Evolutionary conservation across 1,140 invertebrate genomes (phyloP), one percentile per base, ranked within the genome.

Genomic region (Cyclina sinensis): DNA sequence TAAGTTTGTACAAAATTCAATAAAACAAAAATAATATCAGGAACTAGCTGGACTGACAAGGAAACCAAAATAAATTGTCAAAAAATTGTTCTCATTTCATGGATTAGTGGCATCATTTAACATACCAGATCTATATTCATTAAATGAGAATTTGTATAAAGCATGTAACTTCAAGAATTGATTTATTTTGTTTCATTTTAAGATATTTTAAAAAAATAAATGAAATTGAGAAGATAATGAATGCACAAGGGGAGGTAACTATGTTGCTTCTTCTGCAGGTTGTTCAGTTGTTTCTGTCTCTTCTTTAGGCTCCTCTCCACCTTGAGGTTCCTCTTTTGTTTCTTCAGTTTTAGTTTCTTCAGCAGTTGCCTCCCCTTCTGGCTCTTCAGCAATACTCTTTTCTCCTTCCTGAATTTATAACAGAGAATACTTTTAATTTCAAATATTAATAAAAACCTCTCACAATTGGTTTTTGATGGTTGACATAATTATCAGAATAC

Each of bases 241-340:
- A 48, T 48, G 24, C 4, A 54, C 18, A 32, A 78, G 46, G 74
- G 48, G 74, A 78, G 74, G 39, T 78, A 57, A 78, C 68, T 73
- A 73, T 76, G 73, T 48, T 1, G 73, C 65, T 11, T 74, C 80
- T 84, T 89, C 89, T 82, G 48, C 83, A 54, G 74, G 48, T 73
- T 35, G 48, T 37, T 89, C 88, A 89, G 48, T 70, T 46, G 81
- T 51, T 35, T 86, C 74, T 30, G 79, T 37, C 54, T 57, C 73
- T 83, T 87, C 76, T 21, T 89, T 86, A 30, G 86, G 54, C 39
- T 82, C 68, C 62, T 88, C 74, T 46, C 81, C 76, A 48, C 27
- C 14, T 65, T 82, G 51, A 14, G 59, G 14, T 46, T 59, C 74
- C 48, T 37, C 43, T 83, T 84, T 76, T 1, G 57, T 70, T 39